Base-by-base conservation (phyloP, 2,113 vertebrate genomes). In the Muscicapa adusta region DNA sequence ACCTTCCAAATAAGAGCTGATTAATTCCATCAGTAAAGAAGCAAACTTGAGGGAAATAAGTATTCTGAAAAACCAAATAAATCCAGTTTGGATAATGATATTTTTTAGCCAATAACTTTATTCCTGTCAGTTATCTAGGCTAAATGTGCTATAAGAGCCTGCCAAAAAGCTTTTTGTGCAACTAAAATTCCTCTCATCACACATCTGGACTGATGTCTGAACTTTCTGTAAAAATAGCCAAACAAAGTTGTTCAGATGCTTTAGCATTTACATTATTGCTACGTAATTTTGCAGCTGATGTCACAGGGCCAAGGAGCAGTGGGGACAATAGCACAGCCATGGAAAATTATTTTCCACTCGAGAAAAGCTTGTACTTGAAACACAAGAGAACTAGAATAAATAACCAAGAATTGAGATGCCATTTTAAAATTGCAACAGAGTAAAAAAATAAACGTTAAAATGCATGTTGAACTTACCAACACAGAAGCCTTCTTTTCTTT, bases 191-290 rank as follows among this genome's bases (percentile, higher is more conserved):
- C 66, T 56, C 4, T 2, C 34, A 56, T 62, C 66, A 31, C 66
- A 86, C 76, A 78, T 66, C 81, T 77, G 62, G 63, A 80, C 83
- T 63, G 53, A 93, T 93, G 84, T 26, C 70, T 88, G 74, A 96
- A 85, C n/a, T 92, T 89, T 60, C 51, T 94, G 78, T 42, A 56
- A 91, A 91, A 73, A 38, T 61, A 92, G 81, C 50, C 87, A 89
- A 95, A 60, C 61, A 45, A 91, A 58, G 62, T 23, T 43, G 9
- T 82, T 91, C 54, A 84, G 73, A 81, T 14, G n/a, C 36, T 62
- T 48, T 8, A 68, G 26, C 26, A 56, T 65, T 82, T 76, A 51
- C 10, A 34, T 79, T 66, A 54, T 68, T 60, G 18, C 16, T 71
- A 68, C 1, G 0, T 31, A 67, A 47, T 28, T 68, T 72, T 50